phyloP scores from a whole-genome alignment of 2,113 vertebrate species.

The Addax nasomaculatus region DNA sequence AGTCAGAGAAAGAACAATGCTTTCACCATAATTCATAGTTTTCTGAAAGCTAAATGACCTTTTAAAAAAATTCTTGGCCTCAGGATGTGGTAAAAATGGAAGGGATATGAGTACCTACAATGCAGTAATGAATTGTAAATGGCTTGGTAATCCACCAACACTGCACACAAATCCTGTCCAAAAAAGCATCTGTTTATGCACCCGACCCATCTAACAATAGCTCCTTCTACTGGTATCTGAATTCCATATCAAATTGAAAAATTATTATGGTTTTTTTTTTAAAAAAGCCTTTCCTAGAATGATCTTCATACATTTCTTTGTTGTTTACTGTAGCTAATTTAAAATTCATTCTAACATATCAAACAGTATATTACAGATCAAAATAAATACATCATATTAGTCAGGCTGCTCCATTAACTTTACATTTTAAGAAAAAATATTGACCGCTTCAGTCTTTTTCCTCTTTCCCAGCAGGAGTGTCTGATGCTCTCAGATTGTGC shows the following conservation, averaged over 20 bases:
- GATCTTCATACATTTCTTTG: slow-evolving; percentile 23
- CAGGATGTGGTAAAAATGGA: slow-evolving; percentile 66
- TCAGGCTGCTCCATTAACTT: slow-evolving; percentile 49
- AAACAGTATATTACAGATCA: slow-evolving; percentile 47
- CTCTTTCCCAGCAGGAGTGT: neutral
- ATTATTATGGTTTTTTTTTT: neutral
- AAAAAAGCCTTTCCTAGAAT: slow-evolving; percentile 26
- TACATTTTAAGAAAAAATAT: slow-evolving; percentile 51
- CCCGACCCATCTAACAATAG: slow-evolving; percentile 29
- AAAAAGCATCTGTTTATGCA: slow-evolving; percentile 45
- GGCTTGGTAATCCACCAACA: slow-evolving; percentile 50
- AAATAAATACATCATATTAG: slow-evolving; percentile 57
- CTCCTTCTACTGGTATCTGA: slow-evolving; percentile 52
- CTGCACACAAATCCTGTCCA: slow-evolving; percentile 20
- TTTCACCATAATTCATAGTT: slow-evolving; percentile 67
- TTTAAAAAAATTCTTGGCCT: slow-evolving; percentile 59
- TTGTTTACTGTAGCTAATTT: slow-evolving; percentile 60
- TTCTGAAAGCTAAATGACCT: slow-evolving; percentile 71
- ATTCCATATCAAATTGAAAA: slow-evolving; percentile 57
- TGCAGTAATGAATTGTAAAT: slow-evolving; percentile 70
- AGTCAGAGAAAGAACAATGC: slow-evolving; percentile 66
- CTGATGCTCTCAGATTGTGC: neutral
- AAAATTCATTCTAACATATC: slow-evolving; percentile 51
- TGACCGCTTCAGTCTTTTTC: neutral
- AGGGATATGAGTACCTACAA: slow-evolving; percentile 61